A percentile compares a stretch with the other conserved stretches of the same genome.
Evolutionary conservation across 2,888 invertebrate genomes (phyloP).

Genomic region (Toxonevra muliebris): DNA sequence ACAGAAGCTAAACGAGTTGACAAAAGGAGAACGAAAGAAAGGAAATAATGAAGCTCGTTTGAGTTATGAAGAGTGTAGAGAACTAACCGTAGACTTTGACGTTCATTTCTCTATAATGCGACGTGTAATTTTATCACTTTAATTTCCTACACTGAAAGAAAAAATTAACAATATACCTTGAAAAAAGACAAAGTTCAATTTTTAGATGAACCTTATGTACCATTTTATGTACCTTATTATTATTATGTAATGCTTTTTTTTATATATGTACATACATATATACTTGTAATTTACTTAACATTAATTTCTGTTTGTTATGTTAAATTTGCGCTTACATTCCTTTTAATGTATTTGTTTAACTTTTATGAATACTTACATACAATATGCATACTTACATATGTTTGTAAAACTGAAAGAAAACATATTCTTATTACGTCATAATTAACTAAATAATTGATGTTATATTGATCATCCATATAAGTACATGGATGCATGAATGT

Average conservation of each 20-base stretch:
- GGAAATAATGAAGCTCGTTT: not conserved
- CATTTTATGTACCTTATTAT: constrained; percentile 11
- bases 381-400: no score
- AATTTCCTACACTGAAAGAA: not conserved
- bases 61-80: not conserved
- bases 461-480: no score
- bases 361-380: no score
- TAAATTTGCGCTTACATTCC: not conserved
- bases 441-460: no score
- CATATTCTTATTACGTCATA: no score
- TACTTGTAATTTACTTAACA: not conserved
- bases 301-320: not conserved
- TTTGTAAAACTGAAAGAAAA: no score
- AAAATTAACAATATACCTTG: constrained; percentile 6
- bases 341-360: constrained; percentile 1
- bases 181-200: constrained; percentile 25
- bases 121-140: no score
- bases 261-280: not conserved
- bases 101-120: no score
- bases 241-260: no score
- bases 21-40: constrained; percentile 1
- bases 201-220: constrained; percentile 22
- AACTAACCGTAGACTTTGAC: no score
- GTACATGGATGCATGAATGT: no score
- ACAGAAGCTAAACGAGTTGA: not conserved